Conservation (phyloP, 2,888 invertebrate genomes). For the Catocala nupta region DNA sequence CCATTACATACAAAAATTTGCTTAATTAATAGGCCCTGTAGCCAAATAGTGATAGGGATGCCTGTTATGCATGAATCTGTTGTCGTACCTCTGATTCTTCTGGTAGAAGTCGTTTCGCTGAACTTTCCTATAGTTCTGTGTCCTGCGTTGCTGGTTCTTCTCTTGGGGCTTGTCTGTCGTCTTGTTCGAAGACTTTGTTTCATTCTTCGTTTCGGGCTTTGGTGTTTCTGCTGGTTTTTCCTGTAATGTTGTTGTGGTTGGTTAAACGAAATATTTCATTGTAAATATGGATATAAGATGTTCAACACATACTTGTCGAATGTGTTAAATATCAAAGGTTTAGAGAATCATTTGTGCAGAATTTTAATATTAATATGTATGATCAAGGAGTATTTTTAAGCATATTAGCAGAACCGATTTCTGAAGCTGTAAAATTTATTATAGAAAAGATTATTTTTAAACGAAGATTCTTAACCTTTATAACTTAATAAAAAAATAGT, state of each 20-base stretch:
- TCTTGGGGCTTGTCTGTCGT: conserved; percentile 62
- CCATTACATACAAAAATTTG: conserved; percentile 24
- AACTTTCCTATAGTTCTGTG: conserved; percentile 77
- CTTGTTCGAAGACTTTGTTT: conserved; percentile 64
- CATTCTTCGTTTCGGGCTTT: conserved; percentile 52
- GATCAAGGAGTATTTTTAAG: no score
- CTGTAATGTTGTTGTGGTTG: conserved; percentile 47
- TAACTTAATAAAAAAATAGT: no score
- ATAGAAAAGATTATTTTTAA: no score
- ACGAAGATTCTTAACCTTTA: no score
- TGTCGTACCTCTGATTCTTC: conserved; percentile 80
- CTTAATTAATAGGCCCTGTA: conserved; percentile 82
- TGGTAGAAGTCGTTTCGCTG: conserved; percentile 76
- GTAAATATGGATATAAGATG: no score
- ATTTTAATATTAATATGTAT: no score
- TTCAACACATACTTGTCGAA: no score
- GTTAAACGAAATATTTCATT: neutral
- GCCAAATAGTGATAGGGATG: conserved; percentile 81
- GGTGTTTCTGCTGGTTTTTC: conserved; percentile 64
- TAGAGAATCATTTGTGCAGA: no score
- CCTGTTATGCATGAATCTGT: conserved; percentile 74
- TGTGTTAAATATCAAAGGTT: no score
- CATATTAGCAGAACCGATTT: no score
- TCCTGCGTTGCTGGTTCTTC: conserved; percentile 69
- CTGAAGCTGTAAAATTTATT: no score